Conservation (phyloP, 2,113 vertebrate genomes). For the Heterotis niloticus region DNA sequence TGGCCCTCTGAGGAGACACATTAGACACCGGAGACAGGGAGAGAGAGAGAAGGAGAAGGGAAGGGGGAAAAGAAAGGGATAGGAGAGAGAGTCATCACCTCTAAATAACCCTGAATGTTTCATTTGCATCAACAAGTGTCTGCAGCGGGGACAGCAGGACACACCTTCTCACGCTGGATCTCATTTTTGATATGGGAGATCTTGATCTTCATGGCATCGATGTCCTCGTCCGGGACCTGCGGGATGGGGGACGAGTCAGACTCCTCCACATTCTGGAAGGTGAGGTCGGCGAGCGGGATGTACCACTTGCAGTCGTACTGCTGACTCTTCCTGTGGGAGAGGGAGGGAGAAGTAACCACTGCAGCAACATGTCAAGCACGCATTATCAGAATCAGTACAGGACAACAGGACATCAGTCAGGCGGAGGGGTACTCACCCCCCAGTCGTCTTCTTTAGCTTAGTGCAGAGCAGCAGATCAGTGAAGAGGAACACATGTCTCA, state of each 20-base stretch:
- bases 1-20: constrained; percentile 68
- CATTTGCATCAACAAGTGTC: too few species aligned
- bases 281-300: constrained; percentile 84
- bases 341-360: not conserved
- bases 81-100: not conserved
- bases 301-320: constrained; percentile 98
- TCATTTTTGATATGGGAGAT: constrained; percentile 93
- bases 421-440: constrained; percentile 69
- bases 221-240: constrained; percentile 83
- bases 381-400: not conserved
- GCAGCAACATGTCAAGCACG: not conserved
- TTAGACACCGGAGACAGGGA: too few species aligned
- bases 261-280: constrained; percentile 87
- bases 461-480: constrained; percentile 89
- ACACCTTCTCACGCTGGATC: constrained; percentile 88
- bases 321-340: constrained; percentile 76
- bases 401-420: not conserved
- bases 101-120: not conserved
- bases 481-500: constrained; percentile 92
- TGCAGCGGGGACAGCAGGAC: not conserved
- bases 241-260: constrained; percentile 78
- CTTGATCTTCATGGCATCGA: constrained; percentile 91
- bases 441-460: constrained; percentile 92
- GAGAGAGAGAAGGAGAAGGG: too few species aligned
- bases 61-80: too few species aligned